A percentile compares a stretch with the other conserved stretches of the same genome.
These are phyloP conservation scores for Halesus radiatus DNA, from an alignment of 1,140 invertebrate genomes.

Conservation along the genomic window DNA sequence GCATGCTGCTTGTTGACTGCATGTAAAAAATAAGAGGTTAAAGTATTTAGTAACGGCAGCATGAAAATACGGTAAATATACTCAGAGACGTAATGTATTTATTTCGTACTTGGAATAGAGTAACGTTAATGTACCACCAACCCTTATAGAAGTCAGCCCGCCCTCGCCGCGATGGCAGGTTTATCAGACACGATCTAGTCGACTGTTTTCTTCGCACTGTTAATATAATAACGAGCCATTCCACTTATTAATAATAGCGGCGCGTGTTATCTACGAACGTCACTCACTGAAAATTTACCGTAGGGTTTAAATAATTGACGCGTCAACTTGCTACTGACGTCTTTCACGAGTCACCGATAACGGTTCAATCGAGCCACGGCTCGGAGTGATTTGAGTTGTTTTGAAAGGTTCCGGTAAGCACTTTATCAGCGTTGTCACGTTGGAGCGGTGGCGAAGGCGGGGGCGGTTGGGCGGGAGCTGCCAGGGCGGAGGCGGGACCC, in stretches of 20 bases:
- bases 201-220: too few species aligned
- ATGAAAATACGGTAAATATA: too few species aligned
- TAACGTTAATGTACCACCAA: too few species aligned
- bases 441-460: too few species aligned
- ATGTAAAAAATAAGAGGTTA: too few species aligned
- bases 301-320: constrained; percentile 38
- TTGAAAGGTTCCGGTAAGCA: constrained; percentile 32
- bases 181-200: too few species aligned
- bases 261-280: not conserved
- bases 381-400: constrained; percentile 39
- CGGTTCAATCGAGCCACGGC: constrained; percentile 18
- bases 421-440: constrained; percentile 23
- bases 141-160: too few species aligned
- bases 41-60: not conserved
- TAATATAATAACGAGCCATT: not conserved
- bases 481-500: not conserved
- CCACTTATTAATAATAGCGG: not conserved
- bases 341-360: constrained; percentile 38
- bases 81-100: too few species aligned
- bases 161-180: too few species aligned
- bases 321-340: constrained; percentile 35
- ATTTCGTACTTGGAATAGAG: too few species aligned
- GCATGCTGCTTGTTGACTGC: too few species aligned
- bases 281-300: constrained; percentile 25
- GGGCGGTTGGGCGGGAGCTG: too few species aligned